Percentiles rank a stretch among this genome's conserved stretches.
phyloP scores from a whole-genome alignment of 2,888 invertebrate genomes.

The Sialis fuliginosa region DNA sequence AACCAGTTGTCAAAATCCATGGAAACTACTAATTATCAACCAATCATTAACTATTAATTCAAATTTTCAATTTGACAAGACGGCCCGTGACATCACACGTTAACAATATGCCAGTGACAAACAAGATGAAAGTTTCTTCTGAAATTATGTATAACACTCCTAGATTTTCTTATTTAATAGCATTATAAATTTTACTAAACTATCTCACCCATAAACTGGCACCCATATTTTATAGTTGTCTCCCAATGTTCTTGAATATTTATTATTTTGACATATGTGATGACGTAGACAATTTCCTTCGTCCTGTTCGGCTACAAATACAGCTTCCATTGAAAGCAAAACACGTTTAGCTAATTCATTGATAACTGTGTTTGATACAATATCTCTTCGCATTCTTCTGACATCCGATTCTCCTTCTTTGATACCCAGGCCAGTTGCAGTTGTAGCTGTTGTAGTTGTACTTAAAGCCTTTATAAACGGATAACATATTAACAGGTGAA shows the following conservation, averaged over 20 bases:
- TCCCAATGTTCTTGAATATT: constrained; percentile 32
- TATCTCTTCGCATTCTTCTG: background rate
- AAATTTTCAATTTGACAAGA: too few relatives aligned
- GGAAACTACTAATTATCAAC: too few relatives aligned
- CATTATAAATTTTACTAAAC: background rate
- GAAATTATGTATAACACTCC: too few relatives aligned
- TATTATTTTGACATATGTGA: constrained; percentile 48
- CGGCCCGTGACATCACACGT: too few relatives aligned
- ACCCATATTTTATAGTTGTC: constrained; percentile 47
- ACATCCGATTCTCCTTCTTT: constrained; percentile 9
- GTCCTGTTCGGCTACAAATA: constrained; percentile 31
- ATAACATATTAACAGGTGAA: background rate
- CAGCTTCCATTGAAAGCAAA: constrained; percentile 35
- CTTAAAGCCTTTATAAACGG: background rate
- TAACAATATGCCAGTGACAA: too few relatives aligned
- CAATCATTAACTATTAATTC: too few relatives aligned
- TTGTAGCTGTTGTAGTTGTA: constrained; percentile 12
- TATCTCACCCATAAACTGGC: constrained; percentile 55
- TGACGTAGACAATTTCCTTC: constrained; percentile 40
- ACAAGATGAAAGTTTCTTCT: too few relatives aligned
- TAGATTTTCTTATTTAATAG: too few relatives aligned
- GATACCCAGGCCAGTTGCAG: constrained; percentile 26
- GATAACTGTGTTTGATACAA: constrained; percentile 11
- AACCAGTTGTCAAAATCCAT: too few relatives aligned
- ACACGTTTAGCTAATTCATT: constrained; percentile 37